These are phyloP conservation scores for Cyprinella venusta DNA, from an alignment of 2,797 vertebrate genomes.

Conservation along the genomic window DNA sequence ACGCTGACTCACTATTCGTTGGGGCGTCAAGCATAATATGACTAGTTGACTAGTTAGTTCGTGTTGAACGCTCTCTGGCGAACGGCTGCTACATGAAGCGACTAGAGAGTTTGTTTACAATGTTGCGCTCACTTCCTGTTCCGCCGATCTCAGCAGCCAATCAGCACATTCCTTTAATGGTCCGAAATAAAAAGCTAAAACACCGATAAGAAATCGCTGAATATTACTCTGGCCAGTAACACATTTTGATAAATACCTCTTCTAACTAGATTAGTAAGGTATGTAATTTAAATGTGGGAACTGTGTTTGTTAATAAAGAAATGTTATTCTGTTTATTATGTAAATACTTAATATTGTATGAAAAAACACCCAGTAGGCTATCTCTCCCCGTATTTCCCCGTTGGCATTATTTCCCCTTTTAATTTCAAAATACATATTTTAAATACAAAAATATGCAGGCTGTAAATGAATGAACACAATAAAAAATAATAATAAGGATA, in stretches of 20 bases:
- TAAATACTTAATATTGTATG: background rate
- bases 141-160: constrained; percentile 9
- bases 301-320: background rate
- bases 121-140: constrained; percentile 37
- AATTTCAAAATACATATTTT: background rate
- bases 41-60: too few relatives aligned
- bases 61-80: background rate
- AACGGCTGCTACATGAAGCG: background rate
- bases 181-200: background rate
- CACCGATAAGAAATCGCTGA: background rate
- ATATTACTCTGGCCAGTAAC: background rate
- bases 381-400: background rate
- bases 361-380: too few relatives aligned
- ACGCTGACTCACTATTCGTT: constrained; percentile 25
- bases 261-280: too few relatives aligned
- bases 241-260: background rate
- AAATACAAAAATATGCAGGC: background rate
- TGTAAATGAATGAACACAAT: background rate
- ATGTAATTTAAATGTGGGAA: background rate
- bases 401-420: background rate
- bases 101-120: constrained; percentile 52
- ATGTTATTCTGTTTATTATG: background rate
- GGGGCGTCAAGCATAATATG: background rate
- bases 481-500: background rate
- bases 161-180: background rate